phyloP scores from a whole-genome alignment of 1,140 invertebrate species.

The Papilio polytes region DNA sequence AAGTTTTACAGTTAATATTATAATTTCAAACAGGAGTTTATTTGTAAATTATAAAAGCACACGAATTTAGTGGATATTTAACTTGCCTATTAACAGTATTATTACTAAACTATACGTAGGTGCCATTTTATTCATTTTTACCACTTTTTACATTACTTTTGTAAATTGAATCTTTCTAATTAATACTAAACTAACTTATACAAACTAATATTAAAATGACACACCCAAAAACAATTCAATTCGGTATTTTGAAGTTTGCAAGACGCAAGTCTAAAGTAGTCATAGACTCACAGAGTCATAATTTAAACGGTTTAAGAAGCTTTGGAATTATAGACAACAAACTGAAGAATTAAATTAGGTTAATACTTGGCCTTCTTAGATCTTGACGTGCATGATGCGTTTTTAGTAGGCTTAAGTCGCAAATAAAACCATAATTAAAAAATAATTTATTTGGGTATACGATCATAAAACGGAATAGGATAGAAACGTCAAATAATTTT shows the following conservation, averaged over 20 bases:
- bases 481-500: background rate
- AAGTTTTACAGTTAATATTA: too few relatives aligned
- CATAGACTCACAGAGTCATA: background rate
- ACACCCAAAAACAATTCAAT: constrained; percentile 31
- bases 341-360: too few relatives aligned
- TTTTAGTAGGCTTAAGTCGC: background rate
- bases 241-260: background rate
- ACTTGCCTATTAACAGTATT: background rate
- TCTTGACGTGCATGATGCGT: too few relatives aligned
- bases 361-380: too few relatives aligned
- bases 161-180: background rate
- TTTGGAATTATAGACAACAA: too few relatives aligned
- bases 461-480: background rate
- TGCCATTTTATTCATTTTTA: background rate
- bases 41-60: too few relatives aligned
- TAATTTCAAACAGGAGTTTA: too few relatives aligned
- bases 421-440: too few relatives aligned
- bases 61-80: background rate
- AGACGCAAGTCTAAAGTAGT: background rate
- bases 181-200: background rate
- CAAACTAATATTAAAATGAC: constrained; percentile 5
- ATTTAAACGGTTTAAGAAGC: too few relatives aligned
- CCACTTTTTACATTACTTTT: background rate
- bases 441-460: background rate
- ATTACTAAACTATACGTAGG: background rate